These are phyloP conservation scores for Nothoprocta perdicaria DNA, from an alignment of 2,113 vertebrate genomes.

Conservation along the genomic window DNA sequence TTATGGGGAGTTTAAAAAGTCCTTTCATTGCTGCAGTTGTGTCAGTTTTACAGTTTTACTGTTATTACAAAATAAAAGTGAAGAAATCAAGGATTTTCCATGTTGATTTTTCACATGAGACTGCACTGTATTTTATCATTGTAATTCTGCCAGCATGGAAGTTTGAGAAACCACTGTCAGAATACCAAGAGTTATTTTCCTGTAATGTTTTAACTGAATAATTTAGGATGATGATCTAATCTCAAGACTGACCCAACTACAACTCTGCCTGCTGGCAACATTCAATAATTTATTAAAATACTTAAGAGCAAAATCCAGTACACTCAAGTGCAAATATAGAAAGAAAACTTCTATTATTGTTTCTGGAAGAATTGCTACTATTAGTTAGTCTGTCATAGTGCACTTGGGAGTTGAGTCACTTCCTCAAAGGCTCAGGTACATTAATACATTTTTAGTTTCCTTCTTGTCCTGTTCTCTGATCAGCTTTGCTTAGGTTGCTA, in stretches of 20 bases:
- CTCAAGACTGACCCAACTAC: constrained; percentile 6
- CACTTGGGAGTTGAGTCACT: constrained; percentile 43
- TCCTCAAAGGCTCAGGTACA: constrained; percentile 20
- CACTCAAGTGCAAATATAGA: constrained; percentile 17
- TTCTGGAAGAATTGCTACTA: constrained; percentile 30
- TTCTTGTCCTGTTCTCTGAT: not conserved
- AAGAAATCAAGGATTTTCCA: not conserved
- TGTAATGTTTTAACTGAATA: constrained; percentile 37
- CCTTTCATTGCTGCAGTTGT: not conserved
- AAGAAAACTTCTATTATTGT: constrained; percentile 48
- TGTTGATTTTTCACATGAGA: constrained; percentile 4
- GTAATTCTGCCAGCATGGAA: constrained; percentile 10
- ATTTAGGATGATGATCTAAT: constrained; percentile 61
- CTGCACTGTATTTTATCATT: not conserved
- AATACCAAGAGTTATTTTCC: constrained; percentile 36
- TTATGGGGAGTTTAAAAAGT: not conserved
- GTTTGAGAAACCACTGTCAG: not conserved
- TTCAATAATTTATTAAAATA: constrained; percentile 60
- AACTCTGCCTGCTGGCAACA: constrained; percentile 50
- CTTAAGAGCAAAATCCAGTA: constrained; percentile 16
- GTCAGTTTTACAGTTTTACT: not conserved
- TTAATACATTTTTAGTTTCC: constrained; percentile 28
- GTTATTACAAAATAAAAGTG: not conserved
- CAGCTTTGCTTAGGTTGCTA: not conserved
- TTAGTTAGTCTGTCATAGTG: not conserved